Percentiles rank a stretch among this genome's conserved stretches.
Evolutionary conservation across 2,797 vertebrate species (phyloP).

Genomic region (Microctenopoma lineatum): DNA sequence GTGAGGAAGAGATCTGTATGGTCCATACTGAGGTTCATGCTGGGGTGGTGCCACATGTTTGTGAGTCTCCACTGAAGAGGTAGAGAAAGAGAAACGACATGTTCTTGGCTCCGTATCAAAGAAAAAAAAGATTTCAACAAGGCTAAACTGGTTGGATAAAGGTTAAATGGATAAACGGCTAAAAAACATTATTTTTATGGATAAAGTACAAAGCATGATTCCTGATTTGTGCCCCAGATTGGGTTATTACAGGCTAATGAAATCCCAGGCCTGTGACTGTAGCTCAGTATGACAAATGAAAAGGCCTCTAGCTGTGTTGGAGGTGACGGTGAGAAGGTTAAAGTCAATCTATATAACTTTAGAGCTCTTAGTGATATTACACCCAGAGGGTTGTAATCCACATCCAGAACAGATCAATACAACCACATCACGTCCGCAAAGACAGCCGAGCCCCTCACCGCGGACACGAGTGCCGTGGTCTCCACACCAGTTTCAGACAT

Average conservation of each 20-base stretch:
- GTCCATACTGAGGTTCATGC: not conserved
- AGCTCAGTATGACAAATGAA: constrained; percentile 18
- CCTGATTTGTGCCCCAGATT: constrained; percentile 7
- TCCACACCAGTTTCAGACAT: too few relatives aligned
- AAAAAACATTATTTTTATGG: not conserved
- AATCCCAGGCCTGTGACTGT: constrained; percentile 1
- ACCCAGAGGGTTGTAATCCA: constrained; percentile 33
- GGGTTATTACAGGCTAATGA: constrained; percentile 28
- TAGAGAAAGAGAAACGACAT: not conserved
- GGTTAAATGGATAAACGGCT: not conserved
- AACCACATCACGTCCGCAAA: constrained; percentile 22
- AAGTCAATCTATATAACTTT: constrained; percentile 44
- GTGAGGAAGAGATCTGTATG: not conserved
- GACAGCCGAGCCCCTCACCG: not conserved
- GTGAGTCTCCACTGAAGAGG: not conserved
- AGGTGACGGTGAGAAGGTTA: constrained; percentile 41
- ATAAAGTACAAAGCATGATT: not conserved
- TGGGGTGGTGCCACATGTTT: not conserved
- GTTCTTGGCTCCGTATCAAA: not conserved
- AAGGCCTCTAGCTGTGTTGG: constrained; percentile 23
- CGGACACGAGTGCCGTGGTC: too few relatives aligned
- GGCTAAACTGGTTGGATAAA: constrained; percentile 5
- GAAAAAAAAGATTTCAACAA: not conserved
- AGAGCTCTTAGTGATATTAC: constrained; percentile 49
- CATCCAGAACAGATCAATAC: constrained; percentile 37